Percentiles rank a stretch among this genome's conserved stretches.
Evolutionary conservation across 2,888 invertebrate genomes (phyloP).

Genomic region (Helicoverpa assulta): DNA sequence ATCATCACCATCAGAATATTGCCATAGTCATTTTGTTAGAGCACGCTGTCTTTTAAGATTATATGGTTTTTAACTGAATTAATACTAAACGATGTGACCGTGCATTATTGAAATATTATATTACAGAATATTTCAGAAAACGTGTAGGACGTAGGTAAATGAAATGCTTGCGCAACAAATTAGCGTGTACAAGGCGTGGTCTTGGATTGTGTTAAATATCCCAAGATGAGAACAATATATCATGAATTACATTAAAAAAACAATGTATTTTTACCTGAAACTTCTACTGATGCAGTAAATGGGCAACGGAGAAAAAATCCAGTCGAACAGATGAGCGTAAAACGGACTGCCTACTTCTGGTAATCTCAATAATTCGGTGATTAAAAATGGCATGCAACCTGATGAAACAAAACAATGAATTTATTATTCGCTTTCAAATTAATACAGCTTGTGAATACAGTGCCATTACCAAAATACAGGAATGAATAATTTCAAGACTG

Average conservation of each 20-base stretch:
- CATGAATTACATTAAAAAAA: conserved; percentile 25
- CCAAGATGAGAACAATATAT: conserved; percentile 3
- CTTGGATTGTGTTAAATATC: conserved; percentile 4
- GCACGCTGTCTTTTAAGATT: too few relatives aligned
- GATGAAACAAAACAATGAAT: conserved; percentile 65
- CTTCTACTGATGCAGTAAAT: conserved; percentile 89
- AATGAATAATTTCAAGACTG: conserved; percentile 31
- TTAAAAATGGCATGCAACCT: conserved; percentile 94
- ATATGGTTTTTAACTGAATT: too few relatives aligned
- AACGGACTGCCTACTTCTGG: conserved; percentile 91
- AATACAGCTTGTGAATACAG: conserved; percentile 32
- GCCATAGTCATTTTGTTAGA: too few relatives aligned
- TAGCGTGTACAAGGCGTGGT: conserved; percentile 34
- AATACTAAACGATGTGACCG: background rate
- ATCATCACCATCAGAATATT: too few relatives aligned
- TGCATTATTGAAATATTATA: conserved; percentile 15
- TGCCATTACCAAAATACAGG: conserved; percentile 37
- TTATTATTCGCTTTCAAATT: conserved; percentile 41
- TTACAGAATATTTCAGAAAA: conserved; percentile 1
- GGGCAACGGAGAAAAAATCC: conserved; percentile 93
- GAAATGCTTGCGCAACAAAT: conserved; percentile 2
- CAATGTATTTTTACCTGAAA: conserved; percentile 76
- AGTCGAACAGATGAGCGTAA: conserved; percentile 92
- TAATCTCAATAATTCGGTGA: conserved; percentile 92
- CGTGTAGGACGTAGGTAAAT: too few relatives aligned